Percentiles rank a stretch among this genome's conserved stretches.
These are phyloP conservation scores for Serripes groenlandicus DNA, from an alignment of 2,888 invertebrate genomes.

Conservation along the genomic window DNA sequence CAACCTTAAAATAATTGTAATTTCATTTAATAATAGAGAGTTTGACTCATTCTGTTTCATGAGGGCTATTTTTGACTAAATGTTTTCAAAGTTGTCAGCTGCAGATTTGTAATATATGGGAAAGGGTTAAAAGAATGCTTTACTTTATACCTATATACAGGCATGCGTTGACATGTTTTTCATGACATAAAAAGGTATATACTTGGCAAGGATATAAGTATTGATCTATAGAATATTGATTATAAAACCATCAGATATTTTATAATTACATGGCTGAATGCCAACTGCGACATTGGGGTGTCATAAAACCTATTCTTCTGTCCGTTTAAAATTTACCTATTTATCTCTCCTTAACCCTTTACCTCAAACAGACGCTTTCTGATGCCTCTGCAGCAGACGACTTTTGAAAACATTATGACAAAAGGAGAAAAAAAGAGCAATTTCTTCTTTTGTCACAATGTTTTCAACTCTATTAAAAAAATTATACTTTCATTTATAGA, in stretches of 20 bases:
- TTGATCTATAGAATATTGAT: slow-evolving; percentile 24
- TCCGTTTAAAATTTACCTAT: not conserved
- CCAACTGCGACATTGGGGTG: slow-evolving; percentile 22
- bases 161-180: not conserved
- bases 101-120: too few relatives aligned
- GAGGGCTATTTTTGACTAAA: too few relatives aligned
- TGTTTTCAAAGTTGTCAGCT: too few relatives aligned
- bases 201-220: slow-evolving; percentile 13
- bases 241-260: slow-evolving; percentile 21
- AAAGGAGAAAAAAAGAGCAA: not conserved
- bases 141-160: not conserved
- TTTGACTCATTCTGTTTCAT: too few relatives aligned
- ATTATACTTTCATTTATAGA: too few relatives aligned
- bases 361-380: not conserved
- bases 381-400: too few relatives aligned
- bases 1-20: too few relatives aligned
- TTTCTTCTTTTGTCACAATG: not conserved
- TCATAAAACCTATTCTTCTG: slow-evolving; percentile 16
- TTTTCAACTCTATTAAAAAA: too few relatives aligned
- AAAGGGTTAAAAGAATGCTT: too few relatives aligned
- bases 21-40: too few relatives aligned
- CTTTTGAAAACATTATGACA: not conserved
- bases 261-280: slow-evolving; percentile 16
- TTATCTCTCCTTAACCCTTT: not conserved
- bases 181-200: not conserved